Percentiles rank a stretch among this genome's conserved stretches.
Evolutionary conservation across 2,888 invertebrate genomes (phyloP).

Genomic region (Lithophane ornitopus): DNA sequence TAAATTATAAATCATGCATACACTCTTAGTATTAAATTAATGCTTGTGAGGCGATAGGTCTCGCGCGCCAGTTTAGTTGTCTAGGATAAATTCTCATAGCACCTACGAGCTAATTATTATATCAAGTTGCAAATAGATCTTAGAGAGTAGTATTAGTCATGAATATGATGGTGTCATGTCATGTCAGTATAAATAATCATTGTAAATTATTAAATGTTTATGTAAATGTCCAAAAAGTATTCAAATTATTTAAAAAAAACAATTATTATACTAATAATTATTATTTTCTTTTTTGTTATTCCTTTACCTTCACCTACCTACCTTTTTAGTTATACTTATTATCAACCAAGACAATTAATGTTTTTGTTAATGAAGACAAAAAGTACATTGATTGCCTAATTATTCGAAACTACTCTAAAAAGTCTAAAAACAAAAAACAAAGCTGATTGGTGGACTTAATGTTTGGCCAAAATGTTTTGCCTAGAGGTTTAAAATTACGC

Average conservation of each 20-base stretch:
- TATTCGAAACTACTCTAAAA: background rate
- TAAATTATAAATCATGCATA: slow-evolving; percentile 89
- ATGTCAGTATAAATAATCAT: slow-evolving; percentile 90
- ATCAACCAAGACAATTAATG: background rate
- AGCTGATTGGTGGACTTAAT: background rate
- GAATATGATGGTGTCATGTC: slow-evolving; percentile 89
- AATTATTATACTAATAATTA: slow-evolving; percentile 88
- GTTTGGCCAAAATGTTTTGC: background rate
- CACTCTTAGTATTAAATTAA: slow-evolving; percentile 88
- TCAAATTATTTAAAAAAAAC: slow-evolving; percentile 90
- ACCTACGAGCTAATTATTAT: slow-evolving; percentile 84
- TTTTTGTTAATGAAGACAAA: slow-evolving; percentile 11
- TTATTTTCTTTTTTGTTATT: slow-evolving; percentile 87
- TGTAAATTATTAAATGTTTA: slow-evolving; percentile 91
- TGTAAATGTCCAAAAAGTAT: slow-evolving; percentile 91
- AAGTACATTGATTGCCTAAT: slow-evolving; percentile 2
- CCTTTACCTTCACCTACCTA: slow-evolving; percentile 72
- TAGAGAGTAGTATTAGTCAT: slow-evolving; percentile 88
- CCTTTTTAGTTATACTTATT: slow-evolving; percentile 42
- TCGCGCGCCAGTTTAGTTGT: slow-evolving; percentile 85
- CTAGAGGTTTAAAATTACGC: background rate
- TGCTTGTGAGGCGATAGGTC: slow-evolving; percentile 87
- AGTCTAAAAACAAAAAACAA: background rate
- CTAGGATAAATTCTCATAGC: slow-evolving; percentile 88
- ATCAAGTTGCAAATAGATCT: slow-evolving; percentile 89